Evolutionary conservation across 2,888 invertebrate species (phyloP), one percentile per base, ranked within the genome.

Genomic region (Ethmia dodecea): DNA sequence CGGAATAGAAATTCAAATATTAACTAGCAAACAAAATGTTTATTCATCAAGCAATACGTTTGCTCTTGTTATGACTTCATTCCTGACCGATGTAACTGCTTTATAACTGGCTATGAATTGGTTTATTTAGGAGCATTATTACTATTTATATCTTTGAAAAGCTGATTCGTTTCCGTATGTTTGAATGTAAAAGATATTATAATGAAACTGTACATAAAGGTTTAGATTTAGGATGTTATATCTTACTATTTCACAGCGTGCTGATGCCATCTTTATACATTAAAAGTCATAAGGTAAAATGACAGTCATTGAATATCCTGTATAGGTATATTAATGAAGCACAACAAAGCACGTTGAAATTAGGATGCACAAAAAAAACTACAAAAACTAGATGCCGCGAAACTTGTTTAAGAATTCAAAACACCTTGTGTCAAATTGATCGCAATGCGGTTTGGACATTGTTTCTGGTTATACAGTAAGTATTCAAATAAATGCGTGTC

Each of bases 401-500:
- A 36, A 28, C 31, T 14, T 9, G 27, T 37, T 15, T 6, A 70
- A 60, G 71, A 79, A 22, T 22, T 76, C 63, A 69, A 70, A 67
- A 53, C 61, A 64, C 71, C 71, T 70, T 60, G 60, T 63, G 60
- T 67, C 67, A 71, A 76, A 71, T 75, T 74, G 76, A 78, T 78
- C 69, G 71, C 77, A 70, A 72, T 68, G 68, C 58, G 56, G 70
- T 73, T 74, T 76, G 68, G 74, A 71, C 75, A 71, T 67, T 64
- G 73, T 63, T 66, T 55, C 60, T 62, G 66, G 60, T 59, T 69
- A 71, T 71, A 64, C 71, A 65, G 60, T 72, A 59, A 65, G 60
- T 72, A 59, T 69, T 68, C 66, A 64, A 72, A 77, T 77, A 77
- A 74, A 72, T 76, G 9, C 40, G 50, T 32, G 49, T 3, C n/a